Evolutionary conservation across 2,888 invertebrate species (phyloP), one percentile per base, ranked within the genome.

Genomic region (Argynnis bischoffii): DNA sequence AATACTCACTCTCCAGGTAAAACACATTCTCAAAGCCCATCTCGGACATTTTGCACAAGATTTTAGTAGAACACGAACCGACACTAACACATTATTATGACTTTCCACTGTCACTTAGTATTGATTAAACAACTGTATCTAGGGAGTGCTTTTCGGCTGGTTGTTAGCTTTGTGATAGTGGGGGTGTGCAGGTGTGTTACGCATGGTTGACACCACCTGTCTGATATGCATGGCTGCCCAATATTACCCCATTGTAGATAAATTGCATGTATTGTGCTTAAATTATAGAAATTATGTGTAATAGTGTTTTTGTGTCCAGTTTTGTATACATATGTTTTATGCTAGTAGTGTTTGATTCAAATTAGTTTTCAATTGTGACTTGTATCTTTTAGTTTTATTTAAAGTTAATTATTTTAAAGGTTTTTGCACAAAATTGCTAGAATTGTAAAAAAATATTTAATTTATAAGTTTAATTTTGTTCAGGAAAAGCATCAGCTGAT

Each of bases 11-110:
- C 80, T 93, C 93, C 61, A 93, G 83, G 81, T 93, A 93, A 81
- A 93, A 93, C 82, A 93, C 92, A 79, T 89, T 91, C 80, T 93
- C 93, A 80, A 92, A 90, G 61, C 87, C 92, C 92, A 93, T 90
- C 80, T 92, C 91, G 63, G 92, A 84, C 92, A 92, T 92, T 85
- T 86, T 90, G 72, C 69, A 75, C 66, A 67, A 41, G 15, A 75
- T 79, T 76, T 71, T 73, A 73, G 76, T 69, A 75, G 77, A 70
- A 75, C 72, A 76, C 76, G 82, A 79, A 80, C 48, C 21, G 2
- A 79, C 79, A 78, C 81, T 76, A 74, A 81, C 80, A 84, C 86
- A 88, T 89, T 85, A 80, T 89, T 83, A 78, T 81, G 78, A 79
- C 74, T 76, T 76, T 70, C 76, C 78, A 83, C 82, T 79, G 81